phyloP scores from a whole-genome alignment of 53 echinoderm and acorn worm genomes.

The Paracentrotus lividus region DNA sequence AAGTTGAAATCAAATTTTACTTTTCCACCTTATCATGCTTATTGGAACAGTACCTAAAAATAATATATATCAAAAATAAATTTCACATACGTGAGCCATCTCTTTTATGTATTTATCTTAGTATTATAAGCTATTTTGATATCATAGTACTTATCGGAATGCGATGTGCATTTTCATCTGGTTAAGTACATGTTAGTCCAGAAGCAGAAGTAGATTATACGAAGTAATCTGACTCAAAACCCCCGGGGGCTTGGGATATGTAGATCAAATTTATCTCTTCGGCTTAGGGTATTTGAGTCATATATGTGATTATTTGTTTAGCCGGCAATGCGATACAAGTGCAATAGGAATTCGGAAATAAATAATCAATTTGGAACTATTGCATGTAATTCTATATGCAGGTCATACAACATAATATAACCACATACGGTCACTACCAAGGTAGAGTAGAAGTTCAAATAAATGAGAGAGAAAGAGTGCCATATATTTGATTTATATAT shows the following conservation, averaged over 20 bases:
- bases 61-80: too few species aligned
- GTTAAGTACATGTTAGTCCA: neutral
- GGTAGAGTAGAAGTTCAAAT: too few species aligned
- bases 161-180: constrained; percentile 26
- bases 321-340: constrained; percentile 54
- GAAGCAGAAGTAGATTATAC: neutral
- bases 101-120: neutral
- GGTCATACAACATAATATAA: neutral
- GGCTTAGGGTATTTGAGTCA: constrained; percentile 47
- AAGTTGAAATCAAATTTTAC: too few species aligned
- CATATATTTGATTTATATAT: too few species aligned
- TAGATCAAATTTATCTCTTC: constrained; percentile 43
- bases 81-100: too few species aligned
- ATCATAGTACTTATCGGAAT: neutral
- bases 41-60: too few species aligned
- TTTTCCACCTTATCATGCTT: too few species aligned
- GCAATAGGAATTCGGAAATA: constrained; percentile 37
- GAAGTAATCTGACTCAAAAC: constrained; percentile 42
- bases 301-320: constrained; percentile 57
- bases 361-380: constrained; percentile 46
- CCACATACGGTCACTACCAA: too few species aligned
- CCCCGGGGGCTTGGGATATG: constrained; percentile 13
- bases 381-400: constrained; percentile 1
- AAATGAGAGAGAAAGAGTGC: too few species aligned
- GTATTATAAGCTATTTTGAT: neutral